Evolutionary conservation across 2,113 vertebrate genomes (phyloP), one percentile per base, ranked within the genome.

Genomic region (Hemicordylus capensis): DNA sequence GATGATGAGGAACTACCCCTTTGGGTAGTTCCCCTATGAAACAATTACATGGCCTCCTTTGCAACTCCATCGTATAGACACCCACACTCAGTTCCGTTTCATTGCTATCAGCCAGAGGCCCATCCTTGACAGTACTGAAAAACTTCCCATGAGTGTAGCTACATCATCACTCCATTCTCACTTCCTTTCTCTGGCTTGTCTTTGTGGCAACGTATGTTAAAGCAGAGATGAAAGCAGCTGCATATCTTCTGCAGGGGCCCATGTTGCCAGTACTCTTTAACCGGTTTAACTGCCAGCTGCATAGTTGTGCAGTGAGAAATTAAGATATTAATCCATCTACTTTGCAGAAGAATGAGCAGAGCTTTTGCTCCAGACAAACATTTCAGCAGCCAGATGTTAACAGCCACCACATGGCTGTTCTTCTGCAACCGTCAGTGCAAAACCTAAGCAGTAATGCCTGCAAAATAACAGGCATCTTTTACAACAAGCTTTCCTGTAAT

Each of bases 241-340:
- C 83, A 76, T 70, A 3, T 20, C 82, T 87, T 95, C 90, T 91
- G 66, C 54, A 72, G 22, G 46, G 67, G 54, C 4, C 2, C 72
- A 85, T 85, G 64, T 61, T 91, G 90, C 86, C 92, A 77, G 79
- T 31, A 70, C 51, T 78, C 77, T 76, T 76, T 31, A 72, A 37
- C 86, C 37, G 88, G 34, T 88, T 85, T 83, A 81, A 90, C 24
- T 11, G 72, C 74, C 6, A 81, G 85, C 84, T 81, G n/a, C 92
- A 93, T 90, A 95, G 86, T 22, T 94, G 84, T 89, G 81, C 39
- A 59, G 77, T 93, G 94, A 96, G 90, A 91, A 92, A 90, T 80
- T 1, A 0, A 64, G 76, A 85, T 39, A 15, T 92, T 88, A 39
- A 84, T 94, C 89, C 90, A 94, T 86, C 91, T 91, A 81, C 14